Conservation (phyloP, 2,113 vertebrate genomes). For the Jaculus jaculus region DNA sequence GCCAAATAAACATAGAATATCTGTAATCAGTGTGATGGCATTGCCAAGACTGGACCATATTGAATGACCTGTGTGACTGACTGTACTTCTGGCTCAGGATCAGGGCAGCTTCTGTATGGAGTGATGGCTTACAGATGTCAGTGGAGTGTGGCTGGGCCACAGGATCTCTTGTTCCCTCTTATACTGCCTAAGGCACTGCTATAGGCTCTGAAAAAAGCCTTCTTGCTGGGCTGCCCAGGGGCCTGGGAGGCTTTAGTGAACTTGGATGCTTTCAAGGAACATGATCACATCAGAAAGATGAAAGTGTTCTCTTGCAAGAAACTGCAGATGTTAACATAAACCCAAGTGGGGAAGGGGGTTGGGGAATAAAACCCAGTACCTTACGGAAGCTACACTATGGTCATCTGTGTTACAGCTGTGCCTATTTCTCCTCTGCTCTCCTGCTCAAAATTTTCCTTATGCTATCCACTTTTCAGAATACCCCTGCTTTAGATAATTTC, state of each 20-base stretch:
- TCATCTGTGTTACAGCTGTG: too few species aligned
- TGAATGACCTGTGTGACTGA: rapidly evolving
- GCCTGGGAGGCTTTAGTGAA: neutral
- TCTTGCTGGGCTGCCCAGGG: neutral
- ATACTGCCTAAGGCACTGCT: neutral
- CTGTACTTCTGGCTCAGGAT: neutral
- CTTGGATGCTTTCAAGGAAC: neutral
- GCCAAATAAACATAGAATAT: neutral
- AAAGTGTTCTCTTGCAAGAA: constrained; percentile 1
- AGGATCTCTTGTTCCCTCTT: neutral
- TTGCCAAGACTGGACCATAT: neutral
- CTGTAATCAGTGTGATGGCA: neutral
- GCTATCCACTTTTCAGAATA: neutral
- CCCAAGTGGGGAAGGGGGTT: neutral
- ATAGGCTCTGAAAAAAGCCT: neutral
- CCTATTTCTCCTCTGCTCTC: neutral
- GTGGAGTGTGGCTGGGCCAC: neutral
- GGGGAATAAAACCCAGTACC: neutral
- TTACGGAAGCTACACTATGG: rapidly evolving
- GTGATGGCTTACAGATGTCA: rapidly evolving
- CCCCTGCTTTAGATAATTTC: neutral
- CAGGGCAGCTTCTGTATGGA: neutral
- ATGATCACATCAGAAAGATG: neutral
- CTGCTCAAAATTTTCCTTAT: neutral
- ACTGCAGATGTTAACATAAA: neutral